phyloP scores from a whole-genome alignment of 2,113 vertebrate species.

The Fregata magnificens region DNA sequence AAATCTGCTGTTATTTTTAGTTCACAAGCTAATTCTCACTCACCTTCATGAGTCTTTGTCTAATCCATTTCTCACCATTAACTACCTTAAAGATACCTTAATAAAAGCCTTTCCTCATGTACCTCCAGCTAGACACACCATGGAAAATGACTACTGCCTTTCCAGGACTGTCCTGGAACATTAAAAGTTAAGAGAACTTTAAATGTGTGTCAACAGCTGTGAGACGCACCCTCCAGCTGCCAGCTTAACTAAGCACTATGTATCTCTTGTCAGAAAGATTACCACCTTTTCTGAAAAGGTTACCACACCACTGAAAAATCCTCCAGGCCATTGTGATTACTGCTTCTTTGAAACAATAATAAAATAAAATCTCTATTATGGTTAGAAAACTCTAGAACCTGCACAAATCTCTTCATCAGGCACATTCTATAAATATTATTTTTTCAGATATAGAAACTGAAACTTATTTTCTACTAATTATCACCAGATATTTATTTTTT shows the following conservation, averaged over 20 bases:
- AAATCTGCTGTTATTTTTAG: slow-evolving; percentile 46
- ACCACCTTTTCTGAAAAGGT: neutral
- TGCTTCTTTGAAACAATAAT: neutral
- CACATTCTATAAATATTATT: neutral
- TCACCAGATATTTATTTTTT: neutral
- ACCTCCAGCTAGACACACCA: neutral
- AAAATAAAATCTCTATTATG: neutral
- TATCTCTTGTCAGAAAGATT: neutral
- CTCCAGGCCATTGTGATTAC: neutral
- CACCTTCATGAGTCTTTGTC: neutral
- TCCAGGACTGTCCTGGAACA: neutral
- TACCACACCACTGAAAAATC: neutral
- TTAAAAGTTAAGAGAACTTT: neutral
- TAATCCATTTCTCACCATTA: slow-evolving; percentile 41
- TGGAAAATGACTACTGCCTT: neutral
- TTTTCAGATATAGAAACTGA: neutral
- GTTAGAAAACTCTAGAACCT: neutral
- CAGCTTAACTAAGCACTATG: neutral
- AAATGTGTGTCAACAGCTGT: neutral
- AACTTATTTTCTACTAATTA: neutral
- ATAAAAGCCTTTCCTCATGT: neutral
- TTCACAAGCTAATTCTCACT: slow-evolving; percentile 23
- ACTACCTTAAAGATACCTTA: neutral
- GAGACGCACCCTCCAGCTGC: neutral
- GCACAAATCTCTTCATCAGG: neutral